Percentiles rank a stretch among this genome's conserved stretches.
Conservation (phyloP, 2,113 vertebrate species). For the Corvus cornix region DNA sequence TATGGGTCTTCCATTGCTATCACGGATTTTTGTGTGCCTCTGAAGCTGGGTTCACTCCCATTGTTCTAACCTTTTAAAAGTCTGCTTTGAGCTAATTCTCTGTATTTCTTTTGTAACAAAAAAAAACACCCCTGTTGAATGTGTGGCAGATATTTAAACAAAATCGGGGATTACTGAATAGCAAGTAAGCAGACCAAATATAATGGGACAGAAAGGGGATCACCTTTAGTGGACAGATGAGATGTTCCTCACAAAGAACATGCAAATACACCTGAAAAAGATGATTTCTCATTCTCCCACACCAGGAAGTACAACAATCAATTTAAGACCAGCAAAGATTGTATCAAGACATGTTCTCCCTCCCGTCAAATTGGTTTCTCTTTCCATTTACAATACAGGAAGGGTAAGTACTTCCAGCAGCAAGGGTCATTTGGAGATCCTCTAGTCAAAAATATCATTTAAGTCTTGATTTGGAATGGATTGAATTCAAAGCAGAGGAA, state of each 20-base stretch:
- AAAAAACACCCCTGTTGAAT: background rate
- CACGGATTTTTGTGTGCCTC: background rate
- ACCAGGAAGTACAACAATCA: background rate
- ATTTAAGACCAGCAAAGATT: background rate
- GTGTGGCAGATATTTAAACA: background rate
- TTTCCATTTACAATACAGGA: background rate
- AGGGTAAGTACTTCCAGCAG: background rate
- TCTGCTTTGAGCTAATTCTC: background rate
- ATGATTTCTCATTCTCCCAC: background rate
- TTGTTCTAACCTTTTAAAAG: background rate
- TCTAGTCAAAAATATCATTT: background rate
- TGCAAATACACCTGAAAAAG: background rate
- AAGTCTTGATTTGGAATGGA: background rate
- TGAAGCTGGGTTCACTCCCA: background rate
- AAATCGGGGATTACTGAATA: background rate
- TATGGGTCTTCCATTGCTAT: background rate
- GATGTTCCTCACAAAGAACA: fast-evolving
- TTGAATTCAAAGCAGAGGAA: background rate
- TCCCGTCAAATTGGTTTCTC: background rate
- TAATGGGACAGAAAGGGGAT: background rate
- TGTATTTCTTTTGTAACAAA: background rate
- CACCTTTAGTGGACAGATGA: background rate
- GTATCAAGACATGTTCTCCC: background rate
- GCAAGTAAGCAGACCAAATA: background rate
- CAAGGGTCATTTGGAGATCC: background rate